phyloP scores from a whole-genome alignment of 53 echinoderm and acorn worm genomes.

The Henricia sp. region DNA sequence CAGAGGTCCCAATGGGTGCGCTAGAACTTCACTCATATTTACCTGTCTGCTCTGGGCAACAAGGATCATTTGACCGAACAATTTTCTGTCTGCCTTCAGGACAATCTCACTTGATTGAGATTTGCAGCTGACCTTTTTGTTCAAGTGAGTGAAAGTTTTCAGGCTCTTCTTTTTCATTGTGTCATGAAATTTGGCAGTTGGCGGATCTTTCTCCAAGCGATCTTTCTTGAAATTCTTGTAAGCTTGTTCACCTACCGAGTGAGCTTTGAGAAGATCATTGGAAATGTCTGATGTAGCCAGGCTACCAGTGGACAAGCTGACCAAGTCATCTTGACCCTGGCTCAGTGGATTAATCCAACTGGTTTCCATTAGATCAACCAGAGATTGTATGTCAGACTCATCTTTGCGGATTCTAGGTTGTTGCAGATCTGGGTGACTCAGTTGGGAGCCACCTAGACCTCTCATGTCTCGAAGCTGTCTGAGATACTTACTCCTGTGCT shows the following conservation, averaged over 20 bases:
- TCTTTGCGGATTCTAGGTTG: slow-evolving; percentile 51
- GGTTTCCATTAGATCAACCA: slow-evolving; percentile 39
- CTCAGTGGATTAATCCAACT: slow-evolving; percentile 59
- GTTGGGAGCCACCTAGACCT: neutral
- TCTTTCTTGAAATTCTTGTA: slow-evolving; percentile 4
- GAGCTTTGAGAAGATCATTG: slow-evolving; percentile 3
- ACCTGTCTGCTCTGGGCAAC: slow-evolving; percentile 36
- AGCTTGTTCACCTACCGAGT: neutral
- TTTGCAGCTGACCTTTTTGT: neutral
- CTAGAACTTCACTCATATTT: no score
- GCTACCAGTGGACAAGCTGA: neutral
- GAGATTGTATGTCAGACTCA: slow-evolving; percentile 44
- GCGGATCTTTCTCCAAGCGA: neutral
- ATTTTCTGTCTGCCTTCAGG: slow-evolving; percentile 50
- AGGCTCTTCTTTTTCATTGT: neutral
- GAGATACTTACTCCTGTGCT: neutral
- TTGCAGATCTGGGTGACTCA: slow-evolving; percentile 45
- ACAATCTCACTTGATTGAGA: slow-evolving; percentile 36
- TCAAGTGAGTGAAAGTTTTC: slow-evolving; percentile 4
- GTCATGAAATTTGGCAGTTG: slow-evolving; percentile 18
- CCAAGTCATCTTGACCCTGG: neutral
- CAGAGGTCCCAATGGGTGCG: no score
- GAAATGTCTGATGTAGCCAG: neutral
- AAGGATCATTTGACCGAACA: slow-evolving; percentile 58
- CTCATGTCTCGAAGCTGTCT: neutral